These are phyloP conservation scores for Psix sp. DNA, from an alignment of 1,140 invertebrate genomes.

Conservation along the genomic window DNA sequence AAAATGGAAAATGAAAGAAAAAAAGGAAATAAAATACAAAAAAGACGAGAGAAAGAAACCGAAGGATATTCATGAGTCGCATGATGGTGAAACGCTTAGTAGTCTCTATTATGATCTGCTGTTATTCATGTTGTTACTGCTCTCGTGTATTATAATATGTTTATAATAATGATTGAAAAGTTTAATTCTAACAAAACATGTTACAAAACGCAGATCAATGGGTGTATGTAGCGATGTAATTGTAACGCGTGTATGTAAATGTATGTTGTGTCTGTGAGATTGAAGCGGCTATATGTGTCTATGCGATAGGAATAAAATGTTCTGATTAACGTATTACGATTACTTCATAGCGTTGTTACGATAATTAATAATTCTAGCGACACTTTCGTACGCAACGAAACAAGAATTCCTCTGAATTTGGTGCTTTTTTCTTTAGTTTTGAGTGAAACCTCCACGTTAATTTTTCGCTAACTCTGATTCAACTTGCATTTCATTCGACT, in stretches of 20 bases:
- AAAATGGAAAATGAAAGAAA: no score
- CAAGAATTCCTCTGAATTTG: slow-evolving; percentile 29
- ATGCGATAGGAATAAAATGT: slow-evolving; percentile 64
- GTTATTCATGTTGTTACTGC: slow-evolving; percentile 14
- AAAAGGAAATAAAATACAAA: slow-evolving; percentile 11
- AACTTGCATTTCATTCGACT: no score
- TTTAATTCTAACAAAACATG: slow-evolving; percentile 24
- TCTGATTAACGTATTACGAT: slow-evolving; percentile 66
- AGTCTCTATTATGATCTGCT: slow-evolving; percentile 2
- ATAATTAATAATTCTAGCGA: slow-evolving; percentile 70
- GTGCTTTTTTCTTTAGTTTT: not conserved
- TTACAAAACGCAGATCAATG: slow-evolving; percentile 27
- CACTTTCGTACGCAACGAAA: slow-evolving; percentile 64
- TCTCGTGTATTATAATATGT: slow-evolving; percentile 20
- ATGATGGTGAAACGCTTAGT: slow-evolving; percentile 20
- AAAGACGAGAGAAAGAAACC: slow-evolving; percentile 44
- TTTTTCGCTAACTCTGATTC: no score
- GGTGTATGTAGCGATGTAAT: slow-evolving; percentile 22
- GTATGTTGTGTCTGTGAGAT: slow-evolving; percentile 27
- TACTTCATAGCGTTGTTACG: slow-evolving; percentile 70
- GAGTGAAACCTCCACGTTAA: slow-evolving; percentile 17
- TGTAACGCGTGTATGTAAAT: slow-evolving; percentile 24
- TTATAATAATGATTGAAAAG: slow-evolving; percentile 8
- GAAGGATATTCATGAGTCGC: slow-evolving; percentile 39
- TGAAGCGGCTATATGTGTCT: slow-evolving; percentile 57